Conservation (phyloP, 2,113 vertebrate genomes). For the Megaceryle torquata region DNA sequence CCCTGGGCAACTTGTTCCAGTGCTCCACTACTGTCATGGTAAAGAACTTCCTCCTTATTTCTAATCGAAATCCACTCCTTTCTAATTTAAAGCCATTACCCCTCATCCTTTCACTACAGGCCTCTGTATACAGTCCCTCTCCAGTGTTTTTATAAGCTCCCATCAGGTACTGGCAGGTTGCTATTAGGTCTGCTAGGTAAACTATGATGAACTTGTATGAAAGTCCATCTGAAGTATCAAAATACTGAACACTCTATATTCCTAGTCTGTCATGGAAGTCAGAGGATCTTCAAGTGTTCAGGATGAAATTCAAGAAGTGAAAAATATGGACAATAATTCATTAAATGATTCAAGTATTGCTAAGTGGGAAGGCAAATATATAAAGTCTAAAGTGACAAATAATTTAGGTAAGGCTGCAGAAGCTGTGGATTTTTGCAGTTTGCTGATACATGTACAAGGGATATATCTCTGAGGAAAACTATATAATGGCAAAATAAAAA, state of each 20-base stretch:
- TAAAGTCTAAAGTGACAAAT: neutral
- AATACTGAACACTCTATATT: neutral
- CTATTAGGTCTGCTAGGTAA: neutral
- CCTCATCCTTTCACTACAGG: no score
- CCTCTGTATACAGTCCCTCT: no score
- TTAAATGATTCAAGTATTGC: neutral
- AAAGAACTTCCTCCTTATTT: no score
- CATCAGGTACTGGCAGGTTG: no score
- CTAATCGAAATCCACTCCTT: no score
- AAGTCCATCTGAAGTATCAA: neutral
- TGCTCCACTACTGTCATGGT: no score
- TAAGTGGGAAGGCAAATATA: neutral
- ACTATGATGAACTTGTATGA: rapidly evolving
- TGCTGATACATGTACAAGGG: neutral
- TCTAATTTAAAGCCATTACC: no score
- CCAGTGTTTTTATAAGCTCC: no score
- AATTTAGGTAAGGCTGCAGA: neutral
- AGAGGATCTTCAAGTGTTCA: neutral
- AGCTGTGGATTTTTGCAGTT: neutral
- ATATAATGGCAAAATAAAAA: neutral
- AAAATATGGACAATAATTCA: neutral
- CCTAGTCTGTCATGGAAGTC: neutral
- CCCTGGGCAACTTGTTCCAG: no score
- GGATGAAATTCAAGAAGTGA: neutral
- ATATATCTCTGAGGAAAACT: neutral